Evolutionary conservation across 2,888 invertebrate species (phyloP), one percentile per base, ranked within the genome.

Genomic region (Parelbella ahira): DNA sequence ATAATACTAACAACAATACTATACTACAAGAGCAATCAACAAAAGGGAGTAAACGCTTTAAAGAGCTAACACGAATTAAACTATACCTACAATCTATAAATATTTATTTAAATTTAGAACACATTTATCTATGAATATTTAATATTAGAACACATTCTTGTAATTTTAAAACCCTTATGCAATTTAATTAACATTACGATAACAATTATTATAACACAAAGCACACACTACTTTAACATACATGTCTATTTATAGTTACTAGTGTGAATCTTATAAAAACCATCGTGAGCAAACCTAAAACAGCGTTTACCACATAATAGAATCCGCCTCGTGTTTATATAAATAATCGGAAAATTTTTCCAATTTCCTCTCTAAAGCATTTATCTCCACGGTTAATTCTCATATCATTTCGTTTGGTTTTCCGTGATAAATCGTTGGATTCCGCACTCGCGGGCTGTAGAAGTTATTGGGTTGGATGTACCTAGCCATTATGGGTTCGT

Each of bases 231-330:
- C n/a, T n/a, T n/a, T n/a, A n/a, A n/a, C n/a, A n/a, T n/a, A n/a
- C n/a, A n/a, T n/a, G n/a, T n/a, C n/a, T n/a, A n/a, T n/a, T n/a
- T n/a, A n/a, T n/a, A n/a, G n/a, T n/a, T n/a, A n/a, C n/a, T n/a
- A n/a, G n/a, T n/a, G n/a, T n/a, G n/a, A n/a, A n/a, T n/a, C n/a
- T n/a, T n/a, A n/a, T n/a, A n/a, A n/a, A n/a, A n/a, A n/a, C n/a
- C n/a, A n/a, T n/a, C n/a, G n/a, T n/a, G n/a, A n/a, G n/a, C n/a
- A n/a, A 15, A 15, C 2, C 15, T 15, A 15, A 15, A 15, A 15
- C 15, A 4, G 15, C n/a, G n/a, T 13, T 72, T 53, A 91, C 90
- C 91, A 91, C 82, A 91, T 86, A 56, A 90, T 90, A 19, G 90
- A 90, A 53, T 90, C 89, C 0, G 89, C 88, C 60, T 90, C 88